Conservation (phyloP, 2,888 invertebrate genomes). For the Eupithecia vulgata region DNA sequence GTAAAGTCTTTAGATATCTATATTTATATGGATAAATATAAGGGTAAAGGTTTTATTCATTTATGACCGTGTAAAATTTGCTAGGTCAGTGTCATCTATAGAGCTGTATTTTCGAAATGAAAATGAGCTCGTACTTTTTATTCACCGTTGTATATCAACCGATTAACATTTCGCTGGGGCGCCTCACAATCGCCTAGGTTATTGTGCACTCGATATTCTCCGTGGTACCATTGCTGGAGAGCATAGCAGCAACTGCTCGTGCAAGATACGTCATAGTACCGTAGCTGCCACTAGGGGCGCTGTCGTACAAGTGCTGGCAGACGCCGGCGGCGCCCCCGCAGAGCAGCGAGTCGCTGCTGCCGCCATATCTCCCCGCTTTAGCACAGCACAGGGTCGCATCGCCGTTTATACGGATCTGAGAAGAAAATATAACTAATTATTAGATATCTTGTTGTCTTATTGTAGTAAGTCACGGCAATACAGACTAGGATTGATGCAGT, state of each 20-base stretch:
- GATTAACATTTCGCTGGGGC: neutral
- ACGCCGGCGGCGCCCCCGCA: slow-evolving; percentile 98
- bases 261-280: slow-evolving; percentile 99
- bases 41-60: neutral
- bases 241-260: slow-evolving; percentile 89
- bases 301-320: slow-evolving; percentile 98
- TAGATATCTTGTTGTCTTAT: no score
- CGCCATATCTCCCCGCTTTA: slow-evolving; percentile 83
- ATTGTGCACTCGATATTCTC: slow-evolving; percentile 89
- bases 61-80: neutral
- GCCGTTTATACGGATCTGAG: slow-evolving; percentile 91
- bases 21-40: neutral
- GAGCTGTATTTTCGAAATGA: neutral
- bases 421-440: neutral
- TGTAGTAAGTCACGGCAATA: no score
- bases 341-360: slow-evolving; percentile 85
- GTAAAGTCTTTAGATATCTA: neutral
- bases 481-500: no score
- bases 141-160: neutral
- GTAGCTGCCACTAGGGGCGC: slow-evolving; percentile 98
- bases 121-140: neutral
- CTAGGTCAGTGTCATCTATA: neutral
- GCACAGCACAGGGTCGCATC: slow-evolving; percentile 98
- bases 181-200: slow-evolving; percentile 68
- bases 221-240: slow-evolving; percentile 74